Evolutionary conservation across 1,140 invertebrate genomes (phyloP).

Genomic region (Neocloeon triangulifer): DNA sequence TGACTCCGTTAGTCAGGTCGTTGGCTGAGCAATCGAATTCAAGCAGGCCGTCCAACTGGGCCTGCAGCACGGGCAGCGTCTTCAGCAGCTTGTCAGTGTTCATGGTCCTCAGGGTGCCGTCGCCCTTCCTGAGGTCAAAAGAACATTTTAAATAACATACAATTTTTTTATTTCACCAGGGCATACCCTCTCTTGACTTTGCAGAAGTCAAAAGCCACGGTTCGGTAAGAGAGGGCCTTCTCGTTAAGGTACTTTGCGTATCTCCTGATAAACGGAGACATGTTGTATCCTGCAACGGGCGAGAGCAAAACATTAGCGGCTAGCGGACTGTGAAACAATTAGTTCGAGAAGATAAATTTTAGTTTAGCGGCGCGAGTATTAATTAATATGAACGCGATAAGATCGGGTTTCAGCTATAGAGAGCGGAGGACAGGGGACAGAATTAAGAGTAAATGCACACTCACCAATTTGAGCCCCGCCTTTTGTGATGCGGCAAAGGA

Average conservation of each 20-base stretch:
- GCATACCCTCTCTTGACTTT: constrained; percentile 95
- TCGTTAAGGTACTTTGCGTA: constrained; percentile 99
- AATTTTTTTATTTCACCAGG: not conserved
- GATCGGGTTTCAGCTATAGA: too few species aligned
- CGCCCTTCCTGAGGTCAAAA: constrained; percentile 68
- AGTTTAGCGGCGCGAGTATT: constrained; percentile 2
- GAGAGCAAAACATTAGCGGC: constrained; percentile 9
- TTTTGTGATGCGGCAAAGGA: constrained; percentile 6
- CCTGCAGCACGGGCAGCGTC: constrained; percentile 85
- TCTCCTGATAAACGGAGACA: constrained; percentile 95
- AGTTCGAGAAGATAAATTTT: constrained; percentile 2
- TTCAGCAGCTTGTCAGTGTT: constrained; percentile 92
- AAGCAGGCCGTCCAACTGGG: constrained; percentile 81
- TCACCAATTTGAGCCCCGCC: too few species aligned
- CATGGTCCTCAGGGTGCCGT: constrained; percentile 91
- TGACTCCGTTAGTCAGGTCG: constrained; percentile 94
- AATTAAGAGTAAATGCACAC: constrained; percentile 4
- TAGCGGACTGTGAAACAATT: not conserved
- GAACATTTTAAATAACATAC: too few species aligned
- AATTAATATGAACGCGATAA: too few species aligned
- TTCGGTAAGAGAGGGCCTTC: constrained; percentile 93
- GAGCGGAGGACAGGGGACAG: too few species aligned
- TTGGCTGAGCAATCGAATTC: constrained; percentile 96
- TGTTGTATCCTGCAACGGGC: constrained; percentile 74
- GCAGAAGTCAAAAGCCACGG: constrained; percentile 98